A percentile compares a stretch with the other conserved stretches of the same genome.
phyloP scores from a whole-genome alignment of 2,113 vertebrate species.

The Anhinga rufa region DNA sequence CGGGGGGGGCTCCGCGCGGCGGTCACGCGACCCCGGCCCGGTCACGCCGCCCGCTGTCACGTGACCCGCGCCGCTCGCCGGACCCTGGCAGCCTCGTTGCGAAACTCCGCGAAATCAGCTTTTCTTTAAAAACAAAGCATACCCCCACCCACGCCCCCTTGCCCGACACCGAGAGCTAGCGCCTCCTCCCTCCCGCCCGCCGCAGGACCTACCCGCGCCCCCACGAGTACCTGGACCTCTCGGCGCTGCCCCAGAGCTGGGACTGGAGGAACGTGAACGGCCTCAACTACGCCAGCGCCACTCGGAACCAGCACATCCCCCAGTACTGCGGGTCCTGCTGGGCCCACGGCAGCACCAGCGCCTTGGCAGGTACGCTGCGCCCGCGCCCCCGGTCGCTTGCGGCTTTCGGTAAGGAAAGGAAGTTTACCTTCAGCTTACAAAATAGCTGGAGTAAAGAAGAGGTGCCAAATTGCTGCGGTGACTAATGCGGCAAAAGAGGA shows the following conservation, averaged over 20 bases:
- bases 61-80: background rate
- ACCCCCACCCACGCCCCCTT: too few relatives aligned
- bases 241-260: slow-evolving; percentile 81
- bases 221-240: slow-evolving; percentile 78
- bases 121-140: too few relatives aligned
- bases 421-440: background rate
- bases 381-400: too few relatives aligned
- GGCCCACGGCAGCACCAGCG: slow-evolving; percentile 95
- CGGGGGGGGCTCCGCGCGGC: too few relatives aligned
- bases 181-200: background rate
- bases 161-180: too few relatives aligned
- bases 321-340: slow-evolving; percentile 99
- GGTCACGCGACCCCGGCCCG: background rate
- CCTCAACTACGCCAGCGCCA: slow-evolving; percentile 85
- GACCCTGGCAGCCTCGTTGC: background rate
- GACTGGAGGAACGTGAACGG: slow-evolving; percentile 91
- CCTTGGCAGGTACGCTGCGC: slow-evolving; percentile 81
- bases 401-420: rapidly evolving
- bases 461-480: background rate
- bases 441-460: background rate
- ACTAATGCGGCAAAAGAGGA: rapidly evolving
- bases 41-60: background rate
- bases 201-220: slow-evolving; percentile 78
- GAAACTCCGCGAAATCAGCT: background rate
- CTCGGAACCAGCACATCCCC: slow-evolving; percentile 96